Conservation (phyloP, 2,113 vertebrate genomes). For the Larimichthys polyactis region DNA sequence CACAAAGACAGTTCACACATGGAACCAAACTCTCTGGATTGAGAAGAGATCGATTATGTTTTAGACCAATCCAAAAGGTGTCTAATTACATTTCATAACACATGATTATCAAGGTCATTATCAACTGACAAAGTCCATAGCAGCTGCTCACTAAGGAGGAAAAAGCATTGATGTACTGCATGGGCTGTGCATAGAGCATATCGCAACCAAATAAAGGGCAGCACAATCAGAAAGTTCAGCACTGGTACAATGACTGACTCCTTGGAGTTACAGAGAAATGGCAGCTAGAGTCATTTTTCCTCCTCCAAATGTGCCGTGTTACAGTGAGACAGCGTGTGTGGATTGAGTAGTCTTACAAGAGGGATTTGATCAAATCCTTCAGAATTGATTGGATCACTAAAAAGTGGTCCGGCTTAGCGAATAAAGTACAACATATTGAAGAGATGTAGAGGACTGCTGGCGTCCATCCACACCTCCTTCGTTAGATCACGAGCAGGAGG, state of each 20-base stretch:
- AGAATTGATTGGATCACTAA: background rate
- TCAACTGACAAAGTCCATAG: background rate
- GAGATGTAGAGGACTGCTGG: constrained; percentile 2
- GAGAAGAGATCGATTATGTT: too few species aligned
- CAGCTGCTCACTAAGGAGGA: background rate
- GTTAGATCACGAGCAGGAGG: constrained; percentile 8
- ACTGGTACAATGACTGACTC: background rate
- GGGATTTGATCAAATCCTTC: constrained; percentile 15
- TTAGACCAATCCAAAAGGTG: too few species aligned
- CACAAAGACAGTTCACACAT: background rate
- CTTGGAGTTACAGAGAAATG: background rate
- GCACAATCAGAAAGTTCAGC: background rate
- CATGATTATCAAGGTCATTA: background rate
- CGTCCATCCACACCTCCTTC: constrained; percentile 7
- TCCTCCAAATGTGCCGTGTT: background rate
- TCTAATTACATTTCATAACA: too few species aligned
- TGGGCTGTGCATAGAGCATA: background rate
- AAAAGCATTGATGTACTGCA: background rate
- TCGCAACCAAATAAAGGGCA: background rate
- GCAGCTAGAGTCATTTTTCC: background rate
- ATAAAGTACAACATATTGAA: background rate
- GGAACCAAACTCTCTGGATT: background rate
- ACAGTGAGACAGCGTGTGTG: background rate
- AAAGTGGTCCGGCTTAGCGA: background rate
- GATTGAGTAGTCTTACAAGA: background rate